Conservation (phyloP, 1,140 invertebrate genomes). For the Magallana angulata region DNA sequence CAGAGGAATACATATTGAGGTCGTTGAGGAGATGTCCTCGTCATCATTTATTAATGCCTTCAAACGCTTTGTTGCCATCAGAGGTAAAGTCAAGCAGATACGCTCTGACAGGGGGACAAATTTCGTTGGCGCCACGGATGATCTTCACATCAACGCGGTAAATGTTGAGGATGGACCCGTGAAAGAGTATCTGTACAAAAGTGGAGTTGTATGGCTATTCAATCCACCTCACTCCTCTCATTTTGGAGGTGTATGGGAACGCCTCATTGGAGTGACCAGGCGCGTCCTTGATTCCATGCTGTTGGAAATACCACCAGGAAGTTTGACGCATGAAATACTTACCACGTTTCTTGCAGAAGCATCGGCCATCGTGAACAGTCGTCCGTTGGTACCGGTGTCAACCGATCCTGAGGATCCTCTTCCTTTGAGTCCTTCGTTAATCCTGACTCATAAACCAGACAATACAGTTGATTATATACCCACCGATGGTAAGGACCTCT, state of each 20-base stretch:
- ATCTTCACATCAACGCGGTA: neutral
- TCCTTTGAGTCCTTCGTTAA: conserved; percentile 44
- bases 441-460: conserved; percentile 48
- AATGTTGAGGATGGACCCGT: conserved; percentile 39
- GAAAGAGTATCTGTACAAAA: conserved; percentile 34
- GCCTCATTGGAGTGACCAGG: conserved; percentile 46
- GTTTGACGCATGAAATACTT: conserved; percentile 50
- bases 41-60: conserved; percentile 61
- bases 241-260: conserved; percentile 54
- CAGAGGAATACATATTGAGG: conserved; percentile 55
- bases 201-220: conserved; percentile 23
- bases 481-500: neutral
- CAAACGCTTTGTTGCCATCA: conserved; percentile 28
- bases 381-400: conserved; percentile 47
- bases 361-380: conserved; percentile 44
- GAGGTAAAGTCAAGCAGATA: conserved; percentile 43
- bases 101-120: conserved; percentile 57
- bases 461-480: neutral
- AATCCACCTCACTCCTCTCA: conserved; percentile 54
- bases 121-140: conserved; percentile 46
- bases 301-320: neutral
- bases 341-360: conserved; percentile 49
- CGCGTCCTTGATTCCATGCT: conserved; percentile 44
- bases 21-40: conserved; percentile 56
- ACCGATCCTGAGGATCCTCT: conserved; percentile 40